Evolutionary conservation across 2,797 vertebrate species (phyloP).

Genomic region (Muraenolepis orangiensis): DNA sequence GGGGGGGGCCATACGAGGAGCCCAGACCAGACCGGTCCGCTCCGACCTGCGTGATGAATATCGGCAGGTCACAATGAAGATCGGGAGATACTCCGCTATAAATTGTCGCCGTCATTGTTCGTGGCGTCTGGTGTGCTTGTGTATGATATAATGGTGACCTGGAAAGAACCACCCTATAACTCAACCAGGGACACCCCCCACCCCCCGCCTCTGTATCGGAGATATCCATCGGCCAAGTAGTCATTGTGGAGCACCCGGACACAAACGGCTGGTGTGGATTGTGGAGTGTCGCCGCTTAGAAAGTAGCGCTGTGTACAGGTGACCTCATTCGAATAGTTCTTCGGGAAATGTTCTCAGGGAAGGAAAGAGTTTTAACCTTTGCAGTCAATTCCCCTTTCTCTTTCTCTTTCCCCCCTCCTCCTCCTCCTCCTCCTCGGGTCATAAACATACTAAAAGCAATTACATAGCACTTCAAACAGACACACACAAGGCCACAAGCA

Average conservation of each 20-base stretch:
- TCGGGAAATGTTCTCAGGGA: not conserved
- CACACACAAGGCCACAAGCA: constrained; percentile 1
- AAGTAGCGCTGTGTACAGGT: not conserved
- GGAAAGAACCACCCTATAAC: constrained; percentile 17
- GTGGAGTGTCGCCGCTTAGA: not conserved
- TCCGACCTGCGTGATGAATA: constrained; percentile 1
- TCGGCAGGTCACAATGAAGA: constrained; percentile 2
- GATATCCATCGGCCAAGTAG: not conserved
- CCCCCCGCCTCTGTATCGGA: not conserved
- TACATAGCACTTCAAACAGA: constrained; percentile 8
- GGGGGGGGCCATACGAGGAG: constrained; percentile 28
- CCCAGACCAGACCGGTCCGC: not conserved
- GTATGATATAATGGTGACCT: constrained; percentile 39
- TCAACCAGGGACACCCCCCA: not conserved
- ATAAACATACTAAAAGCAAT: not conserved
- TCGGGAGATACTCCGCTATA: constrained; percentile 29
- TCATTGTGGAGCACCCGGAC: constrained; percentile 16
- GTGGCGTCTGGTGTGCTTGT: constrained; percentile 22
- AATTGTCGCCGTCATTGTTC: constrained; percentile 57
- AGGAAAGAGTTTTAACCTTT: not conserved
- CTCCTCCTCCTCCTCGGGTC: too few relatives aligned
- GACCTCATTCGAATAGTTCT: not conserved
- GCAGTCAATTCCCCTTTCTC: not conserved
- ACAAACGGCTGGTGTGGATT: not conserved
- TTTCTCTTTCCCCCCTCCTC: too few relatives aligned